These are phyloP conservation scores for Lacerta bilineata DNA, from an alignment of 2,797 vertebrate species.

Conservation along the genomic window DNA sequence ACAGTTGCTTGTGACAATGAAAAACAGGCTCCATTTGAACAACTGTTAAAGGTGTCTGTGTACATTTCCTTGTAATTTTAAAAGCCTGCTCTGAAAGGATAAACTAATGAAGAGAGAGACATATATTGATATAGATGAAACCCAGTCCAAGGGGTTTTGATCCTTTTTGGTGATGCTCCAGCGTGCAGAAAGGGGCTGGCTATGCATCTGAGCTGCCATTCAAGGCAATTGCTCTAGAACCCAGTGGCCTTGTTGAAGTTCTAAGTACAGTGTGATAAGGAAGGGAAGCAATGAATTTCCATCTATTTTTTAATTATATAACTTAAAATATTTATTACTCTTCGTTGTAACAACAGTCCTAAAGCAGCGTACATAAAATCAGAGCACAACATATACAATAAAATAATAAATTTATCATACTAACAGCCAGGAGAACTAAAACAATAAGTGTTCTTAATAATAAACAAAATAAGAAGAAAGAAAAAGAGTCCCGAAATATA, in stretches of 20 bases:
- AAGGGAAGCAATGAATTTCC: background rate
- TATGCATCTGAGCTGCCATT: background rate
- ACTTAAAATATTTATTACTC: too few relatives aligned
- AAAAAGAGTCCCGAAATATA: too few relatives aligned
- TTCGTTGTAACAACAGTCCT: too few relatives aligned
- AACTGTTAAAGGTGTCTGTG: conserved; percentile 24
- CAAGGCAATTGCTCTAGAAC: background rate
- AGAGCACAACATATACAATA: too few relatives aligned
- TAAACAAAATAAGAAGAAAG: too few relatives aligned
- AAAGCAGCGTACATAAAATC: too few relatives aligned
- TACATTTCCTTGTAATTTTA: conserved; percentile 45
- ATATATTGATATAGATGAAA: background rate
- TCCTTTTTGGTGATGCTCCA: background rate
- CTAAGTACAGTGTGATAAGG: background rate
- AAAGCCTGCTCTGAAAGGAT: conserved; percentile 10
- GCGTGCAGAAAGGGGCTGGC: background rate
- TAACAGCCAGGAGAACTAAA: too few relatives aligned
- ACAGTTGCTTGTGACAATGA: conserved; percentile 31
- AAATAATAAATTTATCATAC: too few relatives aligned
- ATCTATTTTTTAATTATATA: background rate
- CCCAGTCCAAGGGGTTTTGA: too few relatives aligned
- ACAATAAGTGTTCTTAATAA: too few relatives aligned
- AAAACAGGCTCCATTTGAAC: conserved; percentile 23
- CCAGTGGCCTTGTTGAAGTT: background rate
- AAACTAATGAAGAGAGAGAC: background rate